A percentile compares a stretch with the other conserved stretches of the same genome.
phyloP scores from a whole-genome alignment of 2,113 vertebrate species.

The Laticauda colubrina region DNA sequence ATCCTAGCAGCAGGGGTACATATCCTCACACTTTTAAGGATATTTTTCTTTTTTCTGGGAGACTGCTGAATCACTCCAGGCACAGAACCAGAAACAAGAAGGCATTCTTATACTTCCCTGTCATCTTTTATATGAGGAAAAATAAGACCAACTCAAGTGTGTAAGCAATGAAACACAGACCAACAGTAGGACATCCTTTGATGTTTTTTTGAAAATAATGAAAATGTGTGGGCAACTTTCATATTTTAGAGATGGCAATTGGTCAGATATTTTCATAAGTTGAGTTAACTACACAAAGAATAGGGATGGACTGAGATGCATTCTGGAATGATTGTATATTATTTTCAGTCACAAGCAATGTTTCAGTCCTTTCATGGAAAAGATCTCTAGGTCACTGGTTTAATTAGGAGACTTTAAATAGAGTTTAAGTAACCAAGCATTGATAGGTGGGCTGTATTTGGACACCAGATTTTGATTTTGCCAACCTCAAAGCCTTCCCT shows the following conservation, averaged over 20 bases:
- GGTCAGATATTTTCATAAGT: background rate
- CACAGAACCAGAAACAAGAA: conserved; percentile 19
- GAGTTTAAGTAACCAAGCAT: background rate
- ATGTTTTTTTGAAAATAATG: background rate
- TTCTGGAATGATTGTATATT: background rate
- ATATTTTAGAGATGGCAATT: conserved; percentile 20
- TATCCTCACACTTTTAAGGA: conserved; percentile 32
- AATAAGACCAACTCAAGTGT: background rate
- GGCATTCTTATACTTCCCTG: conserved; percentile 1
- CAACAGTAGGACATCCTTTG: conserved; percentile 7
- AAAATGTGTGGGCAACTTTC: conserved; percentile 37
- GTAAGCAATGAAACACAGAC: conserved; percentile 10
- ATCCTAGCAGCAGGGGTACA: conserved; percentile 46
- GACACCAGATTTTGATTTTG: background rate
- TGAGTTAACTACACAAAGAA: background rate
- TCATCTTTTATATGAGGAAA: conserved; percentile 25
- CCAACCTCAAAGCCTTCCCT: background rate
- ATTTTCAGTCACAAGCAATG: background rate
- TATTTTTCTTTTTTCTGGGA: background rate
- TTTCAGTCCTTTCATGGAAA: background rate
- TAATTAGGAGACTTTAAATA: background rate
- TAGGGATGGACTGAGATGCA: background rate
- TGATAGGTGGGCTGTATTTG: background rate
- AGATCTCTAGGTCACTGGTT: background rate
- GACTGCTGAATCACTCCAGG: conserved; percentile 23